Percentiles rank a stretch among this genome's conserved stretches.
Evolutionary conservation across 2,888 invertebrate genomes (phyloP).

Genomic region (Augiades crinisus): DNA sequence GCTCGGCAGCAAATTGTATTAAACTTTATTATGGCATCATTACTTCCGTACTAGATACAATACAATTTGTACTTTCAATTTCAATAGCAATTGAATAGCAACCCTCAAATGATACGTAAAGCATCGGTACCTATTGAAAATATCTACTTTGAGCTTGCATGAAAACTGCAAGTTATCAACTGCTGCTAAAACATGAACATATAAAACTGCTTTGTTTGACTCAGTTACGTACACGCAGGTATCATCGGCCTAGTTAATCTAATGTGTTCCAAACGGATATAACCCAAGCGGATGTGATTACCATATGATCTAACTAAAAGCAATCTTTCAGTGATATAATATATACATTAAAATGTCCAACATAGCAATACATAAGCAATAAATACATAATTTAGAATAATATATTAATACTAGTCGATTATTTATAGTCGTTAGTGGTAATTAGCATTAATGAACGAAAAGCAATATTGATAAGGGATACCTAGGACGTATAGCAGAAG

Average conservation of each 20-base stretch:
- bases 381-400: slow-evolving; percentile 29
- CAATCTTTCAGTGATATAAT: slow-evolving; percentile 49
- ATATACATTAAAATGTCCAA: slow-evolving; percentile 55
- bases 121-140: background rate
- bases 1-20: slow-evolving; percentile 3
- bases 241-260: slow-evolving; percentile 6
- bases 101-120: background rate
- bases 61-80: background rate
- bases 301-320: slow-evolving; percentile 34
- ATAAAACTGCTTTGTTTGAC: too few species aligned
- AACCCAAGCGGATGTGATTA: slow-evolving; percentile 21
- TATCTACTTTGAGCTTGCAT: too few species aligned
- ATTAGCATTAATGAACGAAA: slow-evolving; percentile 36
- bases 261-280: slow-evolving; percentile 21
- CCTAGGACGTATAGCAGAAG: slow-evolving; percentile 42
- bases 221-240: too few species aligned
- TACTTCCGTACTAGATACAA: background rate
- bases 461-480: slow-evolving; percentile 60
- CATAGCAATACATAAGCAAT: slow-evolving; percentile 58
- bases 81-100: background rate
- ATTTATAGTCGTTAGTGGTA: slow-evolving; percentile 38
- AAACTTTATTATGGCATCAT: background rate
- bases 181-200: too few species aligned
- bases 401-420: slow-evolving; percentile 33
- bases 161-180: too few species aligned